A percentile compares a stretch with the other conserved stretches of the same genome.
phyloP scores from a whole-genome alignment of 2,888 invertebrate species.

The Noctua pronuba region DNA sequence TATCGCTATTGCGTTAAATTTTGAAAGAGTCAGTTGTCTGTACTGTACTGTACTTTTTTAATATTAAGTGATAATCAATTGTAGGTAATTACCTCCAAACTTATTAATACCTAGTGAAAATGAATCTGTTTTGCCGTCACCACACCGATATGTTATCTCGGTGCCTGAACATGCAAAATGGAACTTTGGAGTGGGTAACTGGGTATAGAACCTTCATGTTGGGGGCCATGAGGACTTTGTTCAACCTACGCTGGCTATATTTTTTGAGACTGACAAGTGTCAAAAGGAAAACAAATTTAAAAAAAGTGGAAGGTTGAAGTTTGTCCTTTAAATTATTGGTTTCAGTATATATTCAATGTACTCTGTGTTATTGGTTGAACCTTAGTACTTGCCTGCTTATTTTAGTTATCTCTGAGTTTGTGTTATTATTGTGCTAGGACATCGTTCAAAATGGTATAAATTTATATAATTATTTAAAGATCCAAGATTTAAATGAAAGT shows the following conservation, averaged over 20 bases:
- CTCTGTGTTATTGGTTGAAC: background rate
- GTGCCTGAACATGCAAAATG: background rate
- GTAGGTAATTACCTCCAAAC: too few relatives aligned
- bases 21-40: too few relatives aligned
- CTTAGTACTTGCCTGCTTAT: background rate
- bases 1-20: too few relatives aligned
- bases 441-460: constrained; percentile 5
- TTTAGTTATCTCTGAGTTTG: background rate
- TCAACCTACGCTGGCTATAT: background rate
- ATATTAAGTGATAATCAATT: too few relatives aligned
- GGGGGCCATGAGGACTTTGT: too few relatives aligned
- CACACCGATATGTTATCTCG: too few relatives aligned
- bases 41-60: too few relatives aligned
- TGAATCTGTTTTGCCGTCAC: too few relatives aligned
- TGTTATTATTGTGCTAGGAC: background rate
- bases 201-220: background rate
- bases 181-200: background rate
- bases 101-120: too few relatives aligned
- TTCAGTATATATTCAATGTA: too few relatives aligned
- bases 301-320: background rate
- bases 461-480: background rate
- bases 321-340: background rate
- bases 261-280: background rate
- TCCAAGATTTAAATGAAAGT: background rate
- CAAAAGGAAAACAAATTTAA: background rate